Base-by-base conservation (phyloP, 1,140 invertebrate genomes). In the Bactericera cockerelli region DNA sequence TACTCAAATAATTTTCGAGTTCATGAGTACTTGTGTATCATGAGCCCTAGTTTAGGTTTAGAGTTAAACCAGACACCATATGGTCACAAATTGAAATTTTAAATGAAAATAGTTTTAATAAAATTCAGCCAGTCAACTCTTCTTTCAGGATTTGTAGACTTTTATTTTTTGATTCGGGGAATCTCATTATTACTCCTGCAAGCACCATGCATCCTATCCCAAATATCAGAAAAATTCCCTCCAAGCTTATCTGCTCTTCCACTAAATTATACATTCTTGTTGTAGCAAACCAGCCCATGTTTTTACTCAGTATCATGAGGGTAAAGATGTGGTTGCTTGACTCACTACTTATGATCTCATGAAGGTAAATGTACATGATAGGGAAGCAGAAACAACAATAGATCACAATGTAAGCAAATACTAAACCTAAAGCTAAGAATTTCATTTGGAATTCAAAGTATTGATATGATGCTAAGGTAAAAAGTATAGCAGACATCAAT, bases 161-260 rank as follows among this genome's bases (percentile, higher is more conserved):
- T 49, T 49, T 49, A n/a, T 49, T 49, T 49, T 49, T 49, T 4
- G 42, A 19, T 49, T 49, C 42, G 8, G 42, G 42, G n/a, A 49
- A 49, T 4, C 4, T 19, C 4, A 49, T 4, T 49, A 16, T 49
- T 6, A 49, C 19, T 8, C 6, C 3, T 19, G n/a, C 42, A 16
- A 49, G n/a, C 22, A 49, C 3, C 42, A 49, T 10, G 4, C 8
- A 49, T 8, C 42, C 42, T 19, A 49, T 6, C 3, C n/a, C 8
- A 49, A 49, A 49, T n/a, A 22, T 6, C 4, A 49, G 8, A 8
- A 49, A 49, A 16, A 49, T 16, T 19, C n/a, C 22, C 19, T 19
- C 42, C n/a, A 49, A 19, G 42, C 42, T n/a, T 6, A 49, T 19
- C 3, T 16, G n/a, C 22, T 49, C 42, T 8, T 19, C 8, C 4